Base-by-base conservation (phyloP, 2,888 invertebrate species). In the Cryptophagus acutangulus region DNA sequence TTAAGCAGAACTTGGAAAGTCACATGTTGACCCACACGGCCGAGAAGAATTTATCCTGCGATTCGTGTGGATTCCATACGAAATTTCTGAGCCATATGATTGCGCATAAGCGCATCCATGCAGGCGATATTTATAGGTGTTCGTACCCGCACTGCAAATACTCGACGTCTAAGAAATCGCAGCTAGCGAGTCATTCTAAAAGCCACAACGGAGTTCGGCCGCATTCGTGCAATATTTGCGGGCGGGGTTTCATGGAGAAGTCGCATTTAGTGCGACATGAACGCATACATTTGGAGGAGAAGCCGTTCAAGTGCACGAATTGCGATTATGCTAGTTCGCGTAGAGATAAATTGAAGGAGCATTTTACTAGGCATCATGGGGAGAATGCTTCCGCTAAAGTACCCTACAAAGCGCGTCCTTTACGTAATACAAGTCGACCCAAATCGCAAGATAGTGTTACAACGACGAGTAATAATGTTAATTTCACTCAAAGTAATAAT, bases 181-280 rank as follows among this genome's bases (percentile, higher is more conserved):
- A 81, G 59, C 64, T 82, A 30, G 76, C 77, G 18, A 76, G 78
- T 20, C 82, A 82, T 65, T 73, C 79, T 57, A 71, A 81, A 43
- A 75, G 75, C 18, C 82, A 82, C 72, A 79, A 71, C 55, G 62
- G 62, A 2, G 62, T 66, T 1, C 48, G 70, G 25, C 70, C 70
- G 4, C 69, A 70, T 50, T 70, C 74, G 15, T 82, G 82, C 58
- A 65, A 68, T 14, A 69, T 72, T 10, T 81, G 81, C 61, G 76
- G 77, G 1, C 71, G 79, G 33, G 76, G 76, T 9, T 83, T 83
- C 59, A 75, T 81, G 58, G 82, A 82, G 58, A 80, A 78, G 53
- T 78, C 78, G 20, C 82, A 82, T 63, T 64, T 83, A 41, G 71
- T 79, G 8, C 70, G 83, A 1, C 83, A 83, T 59, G 78, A 81